Evolutionary conservation across 2,888 invertebrate genomes (phyloP), one percentile per base, ranked within the genome.

Genomic region (Pyrocoelia pectoralis): DNA sequence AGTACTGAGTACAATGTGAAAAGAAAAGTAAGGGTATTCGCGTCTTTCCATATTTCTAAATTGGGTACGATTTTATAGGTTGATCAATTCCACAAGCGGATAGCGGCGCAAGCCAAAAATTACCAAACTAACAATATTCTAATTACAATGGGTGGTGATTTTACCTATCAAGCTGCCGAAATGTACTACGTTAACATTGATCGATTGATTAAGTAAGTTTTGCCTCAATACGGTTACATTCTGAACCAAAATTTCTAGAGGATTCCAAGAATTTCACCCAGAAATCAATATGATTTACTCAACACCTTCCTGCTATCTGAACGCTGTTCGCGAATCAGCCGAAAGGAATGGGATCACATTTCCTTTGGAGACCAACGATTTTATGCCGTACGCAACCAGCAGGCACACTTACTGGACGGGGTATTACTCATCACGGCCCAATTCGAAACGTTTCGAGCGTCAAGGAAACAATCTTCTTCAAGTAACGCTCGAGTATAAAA

Each of bases 241-340:
- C 24, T n/a, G n/a, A n/a, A 88, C 87, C 0, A 89, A 15, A 15
- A 92, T 89, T 92, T 43, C 8, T 15, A 43, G 43, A 15, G 57
- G 50, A 0, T 58, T 58, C 28, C 17, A 24, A 24, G 9, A 12
- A 5, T 58, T 41, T n/a, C 15, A 24, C 2, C 51, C 38, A 8
- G 52, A 52, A 12, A 48, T 61, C 0, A 93, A 94, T 71, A 79
- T 93, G 5, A 86, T 93, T 66, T 94, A 94, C 75, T 94, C 93
- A 0, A 93, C 93, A 0, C 93, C 94, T 0, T 88, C 89, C 0
- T 94, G 94, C 72, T 94, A 93, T 72, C 71, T 93, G 57, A 89
- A 93, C 73, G 86, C 92, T 0, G 81, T 94, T 0, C 86, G 82
- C 63, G 74, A 79, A 33, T 79, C 80, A 8, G 77, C 81, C 56